Conservation (phyloP, 2,797 vertebrate genomes). For the Scolopax bukidnonensis region DNA sequence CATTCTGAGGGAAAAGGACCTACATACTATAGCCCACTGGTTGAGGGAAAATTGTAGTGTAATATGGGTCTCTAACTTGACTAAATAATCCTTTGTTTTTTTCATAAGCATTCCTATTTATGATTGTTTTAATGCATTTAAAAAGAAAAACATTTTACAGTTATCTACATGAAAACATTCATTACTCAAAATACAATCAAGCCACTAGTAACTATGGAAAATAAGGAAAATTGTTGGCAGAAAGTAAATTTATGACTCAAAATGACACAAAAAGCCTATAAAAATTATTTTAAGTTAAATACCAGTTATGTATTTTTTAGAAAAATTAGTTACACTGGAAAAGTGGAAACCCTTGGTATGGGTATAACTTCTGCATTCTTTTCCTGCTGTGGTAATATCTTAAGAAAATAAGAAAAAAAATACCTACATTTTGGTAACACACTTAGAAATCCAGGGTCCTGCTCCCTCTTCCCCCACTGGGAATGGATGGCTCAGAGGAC, state of each 20-base stretch:
- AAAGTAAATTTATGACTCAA: conserved; percentile 40
- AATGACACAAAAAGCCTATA: conserved; percentile 12
- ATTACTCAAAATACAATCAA: conserved; percentile 13
- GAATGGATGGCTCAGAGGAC: conserved; percentile 70
- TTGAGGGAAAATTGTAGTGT: background rate
- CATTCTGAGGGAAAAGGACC: background rate
- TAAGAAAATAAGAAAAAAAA: background rate
- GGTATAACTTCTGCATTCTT: conserved; percentile 36
- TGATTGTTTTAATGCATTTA: conserved; percentile 60
- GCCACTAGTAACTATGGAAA: conserved; percentile 1
- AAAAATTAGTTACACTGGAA: conserved; percentile 48
- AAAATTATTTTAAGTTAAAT: conserved; percentile 62
- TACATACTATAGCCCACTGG: background rate
- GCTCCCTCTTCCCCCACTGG: background rate
- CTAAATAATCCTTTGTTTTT: background rate
- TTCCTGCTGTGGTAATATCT: background rate
- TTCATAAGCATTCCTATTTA: conserved; percentile 63
- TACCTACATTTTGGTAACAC: conserved; percentile 7
- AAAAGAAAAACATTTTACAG: conserved; percentile 38
- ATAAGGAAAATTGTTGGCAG: background rate
- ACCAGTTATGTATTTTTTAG: conserved; percentile 65
- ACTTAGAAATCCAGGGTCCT: conserved; percentile 15
- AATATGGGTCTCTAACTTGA: background rate
- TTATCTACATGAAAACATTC: conserved; percentile 39
- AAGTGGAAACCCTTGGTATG: conserved; percentile 34